Conservation (phyloP, 2,888 invertebrate genomes). For the Adela reaumurella region DNA sequence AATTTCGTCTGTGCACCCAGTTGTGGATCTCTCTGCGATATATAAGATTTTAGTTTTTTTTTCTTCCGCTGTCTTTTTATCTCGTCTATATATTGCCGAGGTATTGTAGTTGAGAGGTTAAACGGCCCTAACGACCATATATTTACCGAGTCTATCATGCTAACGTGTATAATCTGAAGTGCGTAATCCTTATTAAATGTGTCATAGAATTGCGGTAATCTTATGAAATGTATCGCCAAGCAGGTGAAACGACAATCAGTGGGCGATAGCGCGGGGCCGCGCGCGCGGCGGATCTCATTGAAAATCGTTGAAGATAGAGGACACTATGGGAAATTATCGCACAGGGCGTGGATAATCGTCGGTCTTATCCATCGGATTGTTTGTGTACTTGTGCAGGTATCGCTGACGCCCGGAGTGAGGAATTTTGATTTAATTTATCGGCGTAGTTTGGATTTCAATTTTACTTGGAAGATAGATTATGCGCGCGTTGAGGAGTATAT, state of each 20-base stretch:
- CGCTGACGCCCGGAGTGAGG: neutral
- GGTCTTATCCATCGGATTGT: neutral
- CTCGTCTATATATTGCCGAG: too few relatives aligned
- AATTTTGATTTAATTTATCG: neutral
- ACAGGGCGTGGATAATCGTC: neutral
- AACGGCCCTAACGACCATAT: too few relatives aligned
- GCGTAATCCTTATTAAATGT: neutral
- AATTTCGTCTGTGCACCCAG: too few relatives aligned
- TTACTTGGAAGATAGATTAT: too few relatives aligned
- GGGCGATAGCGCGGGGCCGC: neutral
- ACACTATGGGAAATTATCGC: neutral
- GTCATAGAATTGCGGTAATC: neutral
- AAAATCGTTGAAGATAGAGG: neutral
- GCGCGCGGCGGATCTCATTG: neutral
- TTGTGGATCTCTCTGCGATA: too few relatives aligned
- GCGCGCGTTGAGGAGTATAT: too few relatives aligned
- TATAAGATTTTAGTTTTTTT: too few relatives aligned
- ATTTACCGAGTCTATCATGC: too few relatives aligned
- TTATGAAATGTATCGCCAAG: neutral
- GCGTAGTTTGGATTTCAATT: too few relatives aligned
- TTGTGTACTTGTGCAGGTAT: too few relatives aligned
- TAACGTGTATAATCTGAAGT: neutral
- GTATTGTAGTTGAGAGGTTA: too few relatives aligned
- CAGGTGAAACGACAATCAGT: neutral
- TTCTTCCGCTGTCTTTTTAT: too few relatives aligned